Evolutionary conservation across 2,888 invertebrate genomes (phyloP), one percentile per base, ranked within the genome.

Genomic region (Hirtodrosophila alboralis): DNA sequence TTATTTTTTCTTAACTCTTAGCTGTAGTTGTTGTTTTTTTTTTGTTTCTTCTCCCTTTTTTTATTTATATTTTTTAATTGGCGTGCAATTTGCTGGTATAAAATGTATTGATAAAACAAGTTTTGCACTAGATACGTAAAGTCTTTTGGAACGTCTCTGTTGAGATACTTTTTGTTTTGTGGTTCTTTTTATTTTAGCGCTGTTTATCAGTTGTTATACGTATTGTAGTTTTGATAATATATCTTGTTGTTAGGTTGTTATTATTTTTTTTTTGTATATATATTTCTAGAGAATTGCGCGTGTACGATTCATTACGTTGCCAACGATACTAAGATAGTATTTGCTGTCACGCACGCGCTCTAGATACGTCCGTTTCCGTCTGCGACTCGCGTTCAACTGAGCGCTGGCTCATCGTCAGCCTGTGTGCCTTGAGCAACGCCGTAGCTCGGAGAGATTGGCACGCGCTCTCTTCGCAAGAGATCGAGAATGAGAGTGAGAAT

Each of bases 361-460:
- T 28, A 13, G 9, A 30, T 26, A 75, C 87, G 86, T 79, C 88
- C 51, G 76, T 36, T 41, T 74, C 48, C 49, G 56, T 65, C 75
- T 71, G 67, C 75, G 75, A 56, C 56, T 88, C 78, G 67, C 72
- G 69, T 72, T 65, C 66, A 75, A 84, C 81, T 88, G 75, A 87
- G 33, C 54, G 58, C 52, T 56, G 41, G 21, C 43, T 41, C 21
- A 43, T 44, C 27, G 52, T 49, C 59, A 44, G 54, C n/a, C 34
- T 28, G 34, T 31, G 27, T 62, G 71, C 61, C 59, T 75, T 31
- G 51, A 56, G 52, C 52, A 14, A 4, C 26, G 41, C 21, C 31
- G 23, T 30, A 65, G 56, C 68, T 33, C 67, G 6, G 41, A 27
- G 54, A 12, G 48, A 26, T 67, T 61, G 54, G 52, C 72, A 59